These are phyloP conservation scores for Drosophila subobscura DNA, from an alignment of 1,140 invertebrate species.

Conservation along the genomic window DNA sequence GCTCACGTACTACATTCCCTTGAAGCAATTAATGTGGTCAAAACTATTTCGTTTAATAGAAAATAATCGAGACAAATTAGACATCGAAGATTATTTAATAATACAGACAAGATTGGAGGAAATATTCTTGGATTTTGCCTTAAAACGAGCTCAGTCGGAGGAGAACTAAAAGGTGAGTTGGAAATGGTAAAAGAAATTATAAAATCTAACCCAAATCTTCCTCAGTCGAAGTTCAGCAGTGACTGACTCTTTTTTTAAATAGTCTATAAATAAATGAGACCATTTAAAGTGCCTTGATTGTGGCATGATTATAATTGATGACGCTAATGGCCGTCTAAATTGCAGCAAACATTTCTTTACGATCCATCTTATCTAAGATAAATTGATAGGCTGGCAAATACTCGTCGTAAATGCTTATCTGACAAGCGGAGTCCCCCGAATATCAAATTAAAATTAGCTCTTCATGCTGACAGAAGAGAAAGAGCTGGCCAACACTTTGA, in stretches of 20 bases:
- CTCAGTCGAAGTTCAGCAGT: too few species aligned
- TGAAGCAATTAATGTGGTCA: constrained; percentile 86
- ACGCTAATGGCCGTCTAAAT: constrained; percentile 10
- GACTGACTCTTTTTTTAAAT: too few species aligned
- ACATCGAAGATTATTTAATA: constrained; percentile 92
- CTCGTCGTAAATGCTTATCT: constrained; percentile 4
- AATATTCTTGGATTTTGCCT: constrained; percentile 86
- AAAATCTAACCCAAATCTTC: too few species aligned
- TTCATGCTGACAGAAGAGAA: constrained; percentile 25
- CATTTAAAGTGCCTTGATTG: too few species aligned
- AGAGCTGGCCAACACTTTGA: neutral
- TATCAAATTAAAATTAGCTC: constrained; percentile 10
- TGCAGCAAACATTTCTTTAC: constrained; percentile 21
- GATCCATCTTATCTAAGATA: constrained; percentile 25
- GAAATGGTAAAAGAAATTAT: too few species aligned
- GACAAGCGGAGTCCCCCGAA: constrained; percentile 16
- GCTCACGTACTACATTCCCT: constrained; percentile 89
- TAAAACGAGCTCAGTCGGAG: neutral
- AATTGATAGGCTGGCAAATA: constrained; percentile 14
- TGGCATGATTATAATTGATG: too few species aligned
- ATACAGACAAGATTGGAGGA: constrained; percentile 93
- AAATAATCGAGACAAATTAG: constrained; percentile 84
- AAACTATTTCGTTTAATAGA: constrained; percentile 90
- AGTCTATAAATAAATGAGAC: too few species aligned
- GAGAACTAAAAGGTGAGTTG: neutral